These are phyloP conservation scores for Trachelipus rathkii DNA, from an alignment of 1,140 invertebrate species.

Conservation along the genomic window DNA sequence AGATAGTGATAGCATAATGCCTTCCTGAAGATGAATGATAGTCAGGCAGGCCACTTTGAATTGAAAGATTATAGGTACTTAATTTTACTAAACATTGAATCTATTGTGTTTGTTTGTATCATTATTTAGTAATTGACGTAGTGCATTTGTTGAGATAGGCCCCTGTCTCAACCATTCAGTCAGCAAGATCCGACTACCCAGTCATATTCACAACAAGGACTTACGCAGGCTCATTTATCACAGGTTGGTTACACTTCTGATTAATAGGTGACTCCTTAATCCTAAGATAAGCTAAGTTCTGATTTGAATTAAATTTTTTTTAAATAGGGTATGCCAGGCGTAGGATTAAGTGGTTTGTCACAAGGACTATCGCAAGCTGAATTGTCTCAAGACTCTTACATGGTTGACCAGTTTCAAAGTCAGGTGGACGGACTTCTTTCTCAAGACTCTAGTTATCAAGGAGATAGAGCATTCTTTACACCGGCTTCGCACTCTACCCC, in stretches of 20 bases:
- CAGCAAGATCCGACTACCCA: conserved; percentile 55
- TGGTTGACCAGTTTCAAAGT: conserved; percentile 81
- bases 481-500: conserved; percentile 41
- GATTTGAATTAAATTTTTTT: too few species aligned
- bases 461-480: conserved; percentile 53
- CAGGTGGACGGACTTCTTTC: conserved; percentile 91
- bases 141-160: too few species aligned
- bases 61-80: too few species aligned
- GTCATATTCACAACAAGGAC: conserved; percentile 51
- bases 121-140: too few species aligned
- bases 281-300: background rate
- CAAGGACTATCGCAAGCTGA: conserved; percentile 68
- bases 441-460: conserved; percentile 90
- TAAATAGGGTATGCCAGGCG: conserved; percentile 38
- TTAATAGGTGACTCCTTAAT: background rate
- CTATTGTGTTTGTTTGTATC: too few species aligned
- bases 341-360: conserved; percentile 35
- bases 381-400: conserved; percentile 79
- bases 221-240: conserved; percentile 56
- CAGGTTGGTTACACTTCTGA: conserved; percentile 49
- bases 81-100: too few species aligned
- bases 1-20: too few species aligned
- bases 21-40: too few species aligned
- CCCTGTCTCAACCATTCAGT: conserved; percentile 52
- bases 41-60: too few species aligned